Conservation (phyloP, 2,888 invertebrate genomes). For the Tenodera sinensis region DNA sequence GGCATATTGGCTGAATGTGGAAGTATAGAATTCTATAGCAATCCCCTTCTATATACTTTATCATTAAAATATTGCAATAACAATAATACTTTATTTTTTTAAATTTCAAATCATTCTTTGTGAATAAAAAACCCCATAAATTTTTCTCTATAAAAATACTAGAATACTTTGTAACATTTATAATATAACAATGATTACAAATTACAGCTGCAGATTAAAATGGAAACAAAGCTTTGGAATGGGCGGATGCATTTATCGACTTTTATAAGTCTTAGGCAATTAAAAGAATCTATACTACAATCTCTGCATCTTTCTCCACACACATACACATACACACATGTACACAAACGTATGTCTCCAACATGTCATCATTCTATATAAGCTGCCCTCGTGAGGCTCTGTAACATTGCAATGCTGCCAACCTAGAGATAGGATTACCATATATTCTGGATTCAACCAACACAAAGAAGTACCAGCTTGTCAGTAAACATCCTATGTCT, state of each 20-base stretch:
- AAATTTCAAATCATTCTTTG: not conserved
- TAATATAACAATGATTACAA: not conserved
- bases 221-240: not conserved
- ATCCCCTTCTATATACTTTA: not conserved
- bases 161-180: not conserved
- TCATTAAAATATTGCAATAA: constrained; percentile 1
- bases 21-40: not conserved
- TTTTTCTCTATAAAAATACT: constrained; percentile 10
- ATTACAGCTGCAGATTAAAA: not conserved
- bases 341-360: not conserved
- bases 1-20: not conserved
- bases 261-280: not conserved
- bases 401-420: not conserved
- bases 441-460: too few relatives aligned
- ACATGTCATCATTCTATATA: not conserved
- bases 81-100: not conserved
- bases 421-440: too few relatives aligned
- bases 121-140: not conserved
- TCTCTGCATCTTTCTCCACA: not conserved
- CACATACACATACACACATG: too few relatives aligned
- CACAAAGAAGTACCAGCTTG: too few relatives aligned
- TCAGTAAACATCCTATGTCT: too few relatives aligned
- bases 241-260: not conserved
- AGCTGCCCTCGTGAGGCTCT: not conserved
- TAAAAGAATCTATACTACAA: not conserved